Evolutionary conservation across 1,140 invertebrate genomes (phyloP).

Genomic region (Sycophila sp.): DNA sequence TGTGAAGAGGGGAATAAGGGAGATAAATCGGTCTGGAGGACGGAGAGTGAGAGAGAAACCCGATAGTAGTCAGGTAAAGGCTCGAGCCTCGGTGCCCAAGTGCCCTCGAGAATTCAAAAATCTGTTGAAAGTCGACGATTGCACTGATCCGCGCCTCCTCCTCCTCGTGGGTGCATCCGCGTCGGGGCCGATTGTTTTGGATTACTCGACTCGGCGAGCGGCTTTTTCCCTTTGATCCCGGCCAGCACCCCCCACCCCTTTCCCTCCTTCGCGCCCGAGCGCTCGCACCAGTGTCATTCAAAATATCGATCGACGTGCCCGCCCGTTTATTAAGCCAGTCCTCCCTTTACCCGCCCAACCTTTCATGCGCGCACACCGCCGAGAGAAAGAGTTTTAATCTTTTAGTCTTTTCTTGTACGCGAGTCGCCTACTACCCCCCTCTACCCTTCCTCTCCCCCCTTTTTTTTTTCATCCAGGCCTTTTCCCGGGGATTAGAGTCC

Average conservation of each 20-base stretch:
- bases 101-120: background rate
- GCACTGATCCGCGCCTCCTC: no score
- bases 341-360: no score
- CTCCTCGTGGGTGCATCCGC: no score
- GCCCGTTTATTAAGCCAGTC: background rate
- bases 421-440: no score
- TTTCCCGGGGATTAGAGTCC: background rate
- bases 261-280: background rate
- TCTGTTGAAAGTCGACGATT: background rate
- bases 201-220: background rate
- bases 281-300: background rate
- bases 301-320: background rate
- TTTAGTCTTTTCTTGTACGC: background rate
- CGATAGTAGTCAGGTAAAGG: no score
- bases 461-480: no score
- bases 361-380: no score
- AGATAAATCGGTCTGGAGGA: background rate
- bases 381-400: background rate
- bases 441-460: no score
- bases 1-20: background rate
- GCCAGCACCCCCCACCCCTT: background rate
- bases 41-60: no score
- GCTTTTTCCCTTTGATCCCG: background rate
- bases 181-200: constrained; percentile 2
- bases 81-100: background rate